These are phyloP conservation scores for Microcebus ravelobensis DNA, from an alignment of 2,113 vertebrate species.

Conservation along the genomic window DNA sequence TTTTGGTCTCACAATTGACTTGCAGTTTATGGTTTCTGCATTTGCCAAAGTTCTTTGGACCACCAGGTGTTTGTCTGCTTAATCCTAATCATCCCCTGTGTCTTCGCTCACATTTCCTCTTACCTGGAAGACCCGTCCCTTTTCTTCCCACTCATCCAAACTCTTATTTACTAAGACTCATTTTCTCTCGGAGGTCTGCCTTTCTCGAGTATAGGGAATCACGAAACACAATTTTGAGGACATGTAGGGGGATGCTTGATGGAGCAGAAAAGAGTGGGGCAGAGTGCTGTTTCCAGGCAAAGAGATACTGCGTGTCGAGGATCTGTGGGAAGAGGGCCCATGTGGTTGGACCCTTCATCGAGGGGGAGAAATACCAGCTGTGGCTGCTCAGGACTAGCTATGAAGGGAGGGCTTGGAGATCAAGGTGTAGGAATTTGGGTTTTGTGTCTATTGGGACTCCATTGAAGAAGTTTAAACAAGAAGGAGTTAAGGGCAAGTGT, in stretches of 20 bases:
- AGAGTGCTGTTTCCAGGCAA: not conserved
- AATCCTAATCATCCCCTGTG: not conserved
- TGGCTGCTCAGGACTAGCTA: not conserved
- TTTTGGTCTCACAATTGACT: constrained; percentile 1
- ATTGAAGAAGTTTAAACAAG: not conserved
- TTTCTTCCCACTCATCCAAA: not conserved
- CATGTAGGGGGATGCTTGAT: not conserved
- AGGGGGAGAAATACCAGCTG: not conserved
- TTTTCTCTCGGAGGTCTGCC: not conserved
- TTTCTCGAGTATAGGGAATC: not conserved
- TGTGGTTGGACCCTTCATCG: not conserved
- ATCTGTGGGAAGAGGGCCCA: not conserved
- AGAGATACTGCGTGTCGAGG: not conserved
- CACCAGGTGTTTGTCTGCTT: not conserved
- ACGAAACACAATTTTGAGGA: not conserved
- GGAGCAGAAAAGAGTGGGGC: not conserved
- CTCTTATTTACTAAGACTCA: not conserved
- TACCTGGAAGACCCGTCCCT: not conserved
- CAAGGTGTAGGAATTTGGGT: not conserved
- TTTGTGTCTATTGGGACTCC: not conserved
- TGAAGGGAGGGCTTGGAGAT: not conserved
- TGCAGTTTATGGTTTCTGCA: not conserved
- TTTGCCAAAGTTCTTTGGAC: not conserved
- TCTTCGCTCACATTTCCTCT: not conserved
- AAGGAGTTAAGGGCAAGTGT: not conserved